Percentiles rank a stretch among this genome's conserved stretches.
Evolutionary conservation across 2,888 invertebrate species (phyloP).

Genomic region (Phorcus lineatus): DNA sequence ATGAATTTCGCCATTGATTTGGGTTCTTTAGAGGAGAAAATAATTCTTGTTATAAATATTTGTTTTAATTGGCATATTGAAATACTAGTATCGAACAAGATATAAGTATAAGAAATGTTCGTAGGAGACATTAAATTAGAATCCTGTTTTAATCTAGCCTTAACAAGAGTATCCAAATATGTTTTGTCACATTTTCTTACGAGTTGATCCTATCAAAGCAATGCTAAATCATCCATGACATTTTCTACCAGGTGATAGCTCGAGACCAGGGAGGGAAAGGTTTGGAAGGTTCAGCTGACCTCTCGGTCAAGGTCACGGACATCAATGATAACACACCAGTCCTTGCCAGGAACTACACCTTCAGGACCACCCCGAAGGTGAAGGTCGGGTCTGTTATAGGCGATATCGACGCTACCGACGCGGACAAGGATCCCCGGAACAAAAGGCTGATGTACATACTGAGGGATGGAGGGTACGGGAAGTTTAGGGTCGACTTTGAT

Average conservation of each 20-base stretch:
- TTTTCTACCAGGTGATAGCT: constrained; percentile 31
- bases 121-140: too few species aligned
- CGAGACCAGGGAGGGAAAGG: constrained; percentile 32
- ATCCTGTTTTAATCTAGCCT: too few species aligned
- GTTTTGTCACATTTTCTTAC: too few species aligned
- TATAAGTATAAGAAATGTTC: too few species aligned
- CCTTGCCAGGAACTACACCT: constrained; percentile 28
- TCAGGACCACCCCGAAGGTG: constrained; percentile 22
- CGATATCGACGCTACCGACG: constrained; percentile 32
- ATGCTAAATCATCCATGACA: background rate
- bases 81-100: too few species aligned
- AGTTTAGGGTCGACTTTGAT: constrained; percentile 35
- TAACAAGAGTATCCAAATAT: too few species aligned
- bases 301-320: constrained; percentile 37
- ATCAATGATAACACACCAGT: constrained; percentile 37
- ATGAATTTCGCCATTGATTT: too few species aligned
- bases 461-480: constrained; percentile 36
- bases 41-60: too few species aligned
- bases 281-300: constrained; percentile 19
- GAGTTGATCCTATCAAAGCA: too few species aligned
- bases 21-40: too few species aligned
- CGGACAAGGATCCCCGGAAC: constrained; percentile 33
- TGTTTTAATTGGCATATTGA: too few species aligned
- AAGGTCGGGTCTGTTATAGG: constrained; percentile 28
- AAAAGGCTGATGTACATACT: constrained; percentile 43